Percentiles rank a stretch among this genome's conserved stretches.
These are phyloP conservation scores for Stichopus horrens DNA, from an alignment of 53 echinoderm and acorn worm species.

Conservation along the genomic window DNA sequence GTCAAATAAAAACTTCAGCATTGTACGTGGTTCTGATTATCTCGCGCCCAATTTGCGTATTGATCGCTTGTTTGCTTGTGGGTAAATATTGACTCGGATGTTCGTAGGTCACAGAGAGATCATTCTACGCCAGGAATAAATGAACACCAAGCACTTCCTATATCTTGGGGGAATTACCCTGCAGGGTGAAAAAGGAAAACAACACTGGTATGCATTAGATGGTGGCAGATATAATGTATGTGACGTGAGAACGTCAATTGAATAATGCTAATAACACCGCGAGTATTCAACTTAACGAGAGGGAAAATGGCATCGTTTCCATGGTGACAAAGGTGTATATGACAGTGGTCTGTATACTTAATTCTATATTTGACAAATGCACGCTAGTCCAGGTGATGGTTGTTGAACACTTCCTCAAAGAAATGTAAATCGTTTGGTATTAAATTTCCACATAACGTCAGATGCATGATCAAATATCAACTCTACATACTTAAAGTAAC, in stretches of 20 bases:
- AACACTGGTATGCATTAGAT: slow-evolving; percentile 7
- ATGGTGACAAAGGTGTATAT: neutral
- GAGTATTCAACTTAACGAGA: neutral
- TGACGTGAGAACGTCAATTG: neutral
- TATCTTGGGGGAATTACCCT: slow-evolving; percentile 35
- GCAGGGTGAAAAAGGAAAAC: neutral
- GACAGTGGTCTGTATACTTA: no score
- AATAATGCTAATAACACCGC: neutral
- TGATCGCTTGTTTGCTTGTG: slow-evolving; percentile 49
- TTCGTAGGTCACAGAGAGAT: slow-evolving; percentile 41
- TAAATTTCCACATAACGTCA: no score
- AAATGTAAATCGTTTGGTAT: no score
- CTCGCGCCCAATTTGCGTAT: slow-evolving; percentile 49
- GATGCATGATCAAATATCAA: no score
- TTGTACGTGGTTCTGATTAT: slow-evolving; percentile 44
- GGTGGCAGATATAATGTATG: neutral
- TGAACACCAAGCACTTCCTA: slow-evolving; percentile 3
- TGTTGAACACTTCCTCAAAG: no score
- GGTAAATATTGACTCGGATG: slow-evolving; percentile 48
- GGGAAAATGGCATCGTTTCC: neutral
- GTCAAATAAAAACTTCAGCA: slow-evolving; percentile 17
- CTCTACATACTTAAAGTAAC: no score
- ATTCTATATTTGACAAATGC: no score
- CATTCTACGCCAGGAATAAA: slow-evolving; percentile 23
- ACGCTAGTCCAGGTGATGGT: no score